Base-by-base conservation (phyloP, 2,888 invertebrate species). In the Eurytoma adleriae region DNA sequence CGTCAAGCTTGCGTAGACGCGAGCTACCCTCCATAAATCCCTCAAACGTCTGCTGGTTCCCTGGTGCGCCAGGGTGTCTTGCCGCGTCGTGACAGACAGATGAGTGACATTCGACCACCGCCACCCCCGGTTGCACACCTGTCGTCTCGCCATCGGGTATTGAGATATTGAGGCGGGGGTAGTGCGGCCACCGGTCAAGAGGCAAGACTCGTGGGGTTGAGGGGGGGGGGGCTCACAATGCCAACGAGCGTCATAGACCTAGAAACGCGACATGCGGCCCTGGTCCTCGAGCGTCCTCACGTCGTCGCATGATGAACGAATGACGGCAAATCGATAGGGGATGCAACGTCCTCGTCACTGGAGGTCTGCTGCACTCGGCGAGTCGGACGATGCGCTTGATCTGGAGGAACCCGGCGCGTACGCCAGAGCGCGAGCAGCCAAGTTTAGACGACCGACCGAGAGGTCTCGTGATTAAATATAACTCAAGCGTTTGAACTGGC, bases 71-170 rank as follows among this genome's bases (percentile, higher is more conserved):
- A 83, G 87, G 86, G 85, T 87, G 86, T 86, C 86, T 88, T 87
- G 88, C 88, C 90, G 89, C 89, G 87, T 87, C 89, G 89, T 90
- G 90, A 90, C 90, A 89, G 88, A 90, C 89, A 86, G 87, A 87
- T 90, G 90, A 90, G 86, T 89, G 90, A 90, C 90, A 85, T 79
- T 73, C 72, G 68, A 40, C 40, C 50, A 67, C 64, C 50, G 48
- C 40, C 40, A 16, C 18, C 27, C 27, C 73, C 64, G 3, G 4
- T 40, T 3, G 4, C 40, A 40, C 40, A 40, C 40, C 40, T 40
- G 40, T 40, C 40, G 40, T 48, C 70, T 24, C 16, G 71, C 5
- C n/a, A 10, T 3, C 54, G 14, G 54, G 1, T 13, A n/a, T 12
- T 13, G 54, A 54, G 54, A 13, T 30, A 40, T 64, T 30, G 48